phyloP scores from a whole-genome alignment of 1,140 invertebrate species.

The Achroia grisella region DNA sequence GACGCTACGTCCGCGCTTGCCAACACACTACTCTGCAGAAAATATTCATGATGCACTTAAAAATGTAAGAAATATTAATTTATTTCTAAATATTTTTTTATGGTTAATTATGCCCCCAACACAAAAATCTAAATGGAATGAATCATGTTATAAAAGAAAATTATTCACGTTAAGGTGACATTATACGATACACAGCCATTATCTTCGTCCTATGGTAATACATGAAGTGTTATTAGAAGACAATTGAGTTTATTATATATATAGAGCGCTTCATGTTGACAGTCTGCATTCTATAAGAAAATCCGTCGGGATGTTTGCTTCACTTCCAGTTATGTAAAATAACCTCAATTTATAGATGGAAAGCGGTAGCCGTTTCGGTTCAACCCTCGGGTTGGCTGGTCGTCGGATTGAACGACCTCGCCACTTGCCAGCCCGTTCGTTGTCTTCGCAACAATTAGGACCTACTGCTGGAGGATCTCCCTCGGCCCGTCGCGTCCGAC shows the following conservation, averaged over 20 bases:
- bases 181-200: no score
- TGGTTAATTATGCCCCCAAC: no score
- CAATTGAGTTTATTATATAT: no score
- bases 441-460: constrained; percentile 77
- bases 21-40: constrained; percentile 87
- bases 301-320: no score
- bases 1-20: constrained; percentile 78
- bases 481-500: constrained; percentile 84
- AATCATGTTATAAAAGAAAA: no score
- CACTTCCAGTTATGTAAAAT: neutral
- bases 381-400: constrained; percentile 73
- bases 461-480: constrained; percentile 76
- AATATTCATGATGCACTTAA: constrained; percentile 88
- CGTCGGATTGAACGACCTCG: constrained; percentile 66
- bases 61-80: constrained; percentile 74
- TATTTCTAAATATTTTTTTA: no score
- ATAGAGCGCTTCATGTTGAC: no score
- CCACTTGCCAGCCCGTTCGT: constrained; percentile 76
- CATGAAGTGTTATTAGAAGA: no score
- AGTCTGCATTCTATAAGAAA: no score
- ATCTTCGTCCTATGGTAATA: no score
- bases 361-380: constrained; percentile 70
- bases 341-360: constrained; percentile 71
- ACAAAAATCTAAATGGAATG: no score
- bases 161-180: no score